phyloP scores from a whole-genome alignment of 1,140 invertebrate species.

The Drosophila tristis region DNA sequence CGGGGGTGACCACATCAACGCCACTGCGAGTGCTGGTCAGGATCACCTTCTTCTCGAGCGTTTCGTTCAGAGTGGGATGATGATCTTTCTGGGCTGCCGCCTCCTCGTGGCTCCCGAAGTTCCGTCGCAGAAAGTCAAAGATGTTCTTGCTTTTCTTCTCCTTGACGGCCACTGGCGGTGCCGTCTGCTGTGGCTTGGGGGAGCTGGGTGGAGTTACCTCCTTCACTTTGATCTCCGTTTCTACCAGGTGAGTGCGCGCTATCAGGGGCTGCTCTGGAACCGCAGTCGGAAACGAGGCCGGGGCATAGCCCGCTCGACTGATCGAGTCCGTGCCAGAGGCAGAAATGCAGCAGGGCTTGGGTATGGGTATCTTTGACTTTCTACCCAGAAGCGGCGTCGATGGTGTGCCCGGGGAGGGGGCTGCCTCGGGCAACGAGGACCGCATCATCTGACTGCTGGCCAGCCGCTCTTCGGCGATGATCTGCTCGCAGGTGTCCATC shows the following conservation, averaged over 20 bases:
- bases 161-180: constrained; percentile 37
- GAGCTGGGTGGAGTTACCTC: constrained; percentile 52
- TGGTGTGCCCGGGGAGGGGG: neutral
- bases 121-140: constrained; percentile 78
- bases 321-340: constrained; percentile 72
- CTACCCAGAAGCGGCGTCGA: constrained; percentile 57
- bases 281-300: constrained; percentile 1
- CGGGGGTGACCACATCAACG: constrained; percentile 65
- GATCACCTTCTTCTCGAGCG: constrained; percentile 68
- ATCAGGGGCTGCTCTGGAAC: constrained; percentile 57
- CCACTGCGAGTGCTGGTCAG: constrained; percentile 73
- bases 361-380: constrained; percentile 79
- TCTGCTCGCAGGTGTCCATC: constrained; percentile 77
- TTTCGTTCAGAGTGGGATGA: constrained; percentile 64
- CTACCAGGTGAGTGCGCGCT: constrained; percentile 71
- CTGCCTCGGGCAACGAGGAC: constrained; percentile 44
- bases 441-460: constrained; percentile 74
- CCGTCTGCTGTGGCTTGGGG: no score
- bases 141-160: constrained; percentile 81
- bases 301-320: constrained; percentile 59
- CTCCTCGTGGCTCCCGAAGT: constrained; percentile 75
- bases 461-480: constrained; percentile 75
- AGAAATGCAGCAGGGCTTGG: constrained; percentile 68
- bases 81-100: constrained; percentile 13
- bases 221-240: constrained; percentile 78